A percentile compares a stretch with the other conserved stretches of the same genome.
Evolutionary conservation across 2,888 invertebrate genomes (phyloP).

Genomic region (Neocrepidodera transversa): DNA sequence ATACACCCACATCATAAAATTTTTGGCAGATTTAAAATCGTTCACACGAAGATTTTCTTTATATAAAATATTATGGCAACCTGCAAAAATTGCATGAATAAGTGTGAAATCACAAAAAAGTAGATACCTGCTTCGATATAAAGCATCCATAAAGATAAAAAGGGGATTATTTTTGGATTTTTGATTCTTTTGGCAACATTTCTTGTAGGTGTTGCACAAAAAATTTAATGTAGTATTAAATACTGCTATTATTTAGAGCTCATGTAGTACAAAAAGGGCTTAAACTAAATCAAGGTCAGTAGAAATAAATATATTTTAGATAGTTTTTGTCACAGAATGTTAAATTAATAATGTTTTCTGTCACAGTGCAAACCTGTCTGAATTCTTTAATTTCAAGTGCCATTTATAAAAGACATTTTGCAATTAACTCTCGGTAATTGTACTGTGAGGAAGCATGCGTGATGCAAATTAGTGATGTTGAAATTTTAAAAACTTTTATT

Average conservation of each 20-base stretch:
- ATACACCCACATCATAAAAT: background rate
- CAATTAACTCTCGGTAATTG: conserved; percentile 52
- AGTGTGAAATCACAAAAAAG: background rate
- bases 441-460: conserved; percentile 57
- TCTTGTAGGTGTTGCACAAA: too few species aligned
- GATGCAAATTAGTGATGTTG: conserved; percentile 54
- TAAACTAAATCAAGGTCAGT: too few species aligned
- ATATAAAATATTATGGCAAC: background rate
- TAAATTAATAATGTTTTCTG: too few species aligned
- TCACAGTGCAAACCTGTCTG: too few species aligned
- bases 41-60: background rate
- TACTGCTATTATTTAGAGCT: too few species aligned
- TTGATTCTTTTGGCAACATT: too few species aligned
- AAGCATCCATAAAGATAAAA: background rate
- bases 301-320: too few species aligned
- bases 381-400: conserved; percentile 22
- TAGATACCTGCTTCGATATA: background rate
- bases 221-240: too few species aligned
- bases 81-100: background rate
- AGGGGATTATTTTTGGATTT: too few species aligned
- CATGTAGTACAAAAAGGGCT: too few species aligned
- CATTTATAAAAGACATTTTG: conserved; percentile 35
- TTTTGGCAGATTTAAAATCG: background rate
- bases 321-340: too few species aligned
- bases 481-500: conserved; percentile 37